A percentile compares a stretch with the other conserved stretches of the same genome.
Conservation (phyloP, 2,888 invertebrate species). For the Meteorus colon region DNA sequence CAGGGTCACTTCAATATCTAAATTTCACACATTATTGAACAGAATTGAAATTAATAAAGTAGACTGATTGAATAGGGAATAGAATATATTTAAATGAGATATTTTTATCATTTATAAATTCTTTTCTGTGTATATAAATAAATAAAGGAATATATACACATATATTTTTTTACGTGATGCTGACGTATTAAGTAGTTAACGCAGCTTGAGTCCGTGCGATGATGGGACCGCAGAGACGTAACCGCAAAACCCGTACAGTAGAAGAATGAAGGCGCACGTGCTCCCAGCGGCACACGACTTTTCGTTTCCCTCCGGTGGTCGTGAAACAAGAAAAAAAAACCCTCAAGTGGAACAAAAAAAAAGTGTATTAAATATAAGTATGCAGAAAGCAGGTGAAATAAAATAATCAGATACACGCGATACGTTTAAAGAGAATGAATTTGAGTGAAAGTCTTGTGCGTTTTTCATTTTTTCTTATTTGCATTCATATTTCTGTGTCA, state of each 20-base stretch:
- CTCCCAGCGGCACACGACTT: constrained; percentile 26
- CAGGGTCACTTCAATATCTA: no score
- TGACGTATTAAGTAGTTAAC: constrained; percentile 29
- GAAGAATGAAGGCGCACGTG: constrained; percentile 37
- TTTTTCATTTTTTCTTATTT: no score
- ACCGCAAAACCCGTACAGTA: constrained; percentile 9
- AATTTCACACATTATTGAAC: no score
- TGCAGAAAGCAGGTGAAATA: not conserved
- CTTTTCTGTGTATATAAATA: no score
- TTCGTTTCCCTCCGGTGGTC: constrained; percentile 36
- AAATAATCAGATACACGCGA: not conserved
- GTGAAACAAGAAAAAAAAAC: constrained; percentile 23
- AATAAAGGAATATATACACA: not conserved
- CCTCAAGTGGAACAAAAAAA: constrained; percentile 10
- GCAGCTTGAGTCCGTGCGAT: constrained; percentile 36
- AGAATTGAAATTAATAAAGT: no score
- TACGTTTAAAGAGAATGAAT: no score
- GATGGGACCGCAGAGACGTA: constrained; percentile 32
- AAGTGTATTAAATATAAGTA: constrained; percentile 37
- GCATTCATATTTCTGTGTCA: no score
- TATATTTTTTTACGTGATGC: constrained; percentile 20
- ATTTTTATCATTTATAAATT: no score
- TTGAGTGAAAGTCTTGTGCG: no score
- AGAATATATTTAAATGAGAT: no score
- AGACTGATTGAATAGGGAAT: no score